Evolutionary conservation across 2,113 vertebrate genomes (phyloP).

Genomic region (Piaya cayana): DNA sequence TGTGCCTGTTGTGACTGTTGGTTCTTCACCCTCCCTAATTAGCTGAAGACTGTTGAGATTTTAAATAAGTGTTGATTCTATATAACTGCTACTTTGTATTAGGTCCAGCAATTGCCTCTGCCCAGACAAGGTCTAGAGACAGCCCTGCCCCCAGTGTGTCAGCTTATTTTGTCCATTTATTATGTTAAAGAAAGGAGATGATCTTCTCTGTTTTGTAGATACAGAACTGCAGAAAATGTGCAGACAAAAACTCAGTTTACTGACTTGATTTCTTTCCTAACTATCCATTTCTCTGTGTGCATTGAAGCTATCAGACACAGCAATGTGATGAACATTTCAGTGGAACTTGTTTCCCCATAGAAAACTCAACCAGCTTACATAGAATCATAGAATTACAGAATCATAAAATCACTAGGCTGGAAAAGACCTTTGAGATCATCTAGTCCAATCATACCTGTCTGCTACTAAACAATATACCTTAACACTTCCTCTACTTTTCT

Average conservation of each 20-base stretch:
- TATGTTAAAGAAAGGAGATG: not conserved
- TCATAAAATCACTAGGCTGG: too few relatives aligned
- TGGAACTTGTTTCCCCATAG: not conserved
- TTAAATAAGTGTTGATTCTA: not conserved
- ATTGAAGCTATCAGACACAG: not conserved
- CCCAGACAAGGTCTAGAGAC: not conserved
- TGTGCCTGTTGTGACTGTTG: not conserved
- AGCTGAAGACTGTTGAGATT: not conserved
- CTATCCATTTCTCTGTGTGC: not conserved
- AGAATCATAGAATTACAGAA: too few relatives aligned
- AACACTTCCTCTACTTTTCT: too few relatives aligned
- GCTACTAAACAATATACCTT: too few relatives aligned
- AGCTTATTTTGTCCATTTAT: not conserved
- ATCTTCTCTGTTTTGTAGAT: not conserved
- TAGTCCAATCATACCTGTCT: too few relatives aligned
- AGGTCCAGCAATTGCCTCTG: not conserved
- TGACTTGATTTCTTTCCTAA: not conserved
- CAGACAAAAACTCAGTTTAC: not conserved
- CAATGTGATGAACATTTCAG: not conserved
- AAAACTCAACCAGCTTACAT: not conserved
- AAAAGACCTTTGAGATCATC: too few relatives aligned
- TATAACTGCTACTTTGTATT: not conserved
- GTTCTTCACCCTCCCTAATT: not conserved
- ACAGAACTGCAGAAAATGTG: not conserved
- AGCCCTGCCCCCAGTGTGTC: fast-evolving